phyloP scores from a whole-genome alignment of 2,797 vertebrate genomes.

The Eurystomus glaucurus region DNA sequence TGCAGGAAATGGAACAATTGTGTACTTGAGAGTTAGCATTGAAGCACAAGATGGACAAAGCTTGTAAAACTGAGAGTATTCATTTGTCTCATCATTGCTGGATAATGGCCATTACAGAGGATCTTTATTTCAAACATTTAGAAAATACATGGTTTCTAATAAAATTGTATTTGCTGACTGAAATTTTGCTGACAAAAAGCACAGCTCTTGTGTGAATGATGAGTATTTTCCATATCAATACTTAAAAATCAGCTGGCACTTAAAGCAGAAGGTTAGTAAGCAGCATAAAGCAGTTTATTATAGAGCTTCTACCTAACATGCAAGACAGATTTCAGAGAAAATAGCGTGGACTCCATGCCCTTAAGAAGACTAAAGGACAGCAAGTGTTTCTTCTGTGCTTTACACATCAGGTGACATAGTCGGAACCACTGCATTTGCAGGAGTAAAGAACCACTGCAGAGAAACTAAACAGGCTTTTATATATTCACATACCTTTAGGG shows the following conservation, averaged over 20 bases:
- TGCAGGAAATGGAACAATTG: background rate
- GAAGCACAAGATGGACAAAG: background rate
- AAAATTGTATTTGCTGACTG: background rate
- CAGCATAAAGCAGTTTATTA: background rate
- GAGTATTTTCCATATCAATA: background rate
- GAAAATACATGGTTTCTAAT: rapidly evolving
- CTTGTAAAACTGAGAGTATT: background rate
- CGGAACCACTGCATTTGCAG: background rate
- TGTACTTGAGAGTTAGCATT: background rate
- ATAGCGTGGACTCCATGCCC: background rate
- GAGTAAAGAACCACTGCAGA: background rate
- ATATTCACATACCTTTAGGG: constrained; percentile 10
- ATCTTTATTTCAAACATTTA: background rate
- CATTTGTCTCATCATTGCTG: background rate
- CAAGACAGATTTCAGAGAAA: background rate
- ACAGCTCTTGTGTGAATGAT: background rate
- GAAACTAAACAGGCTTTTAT: background rate
- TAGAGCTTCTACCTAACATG: background rate
- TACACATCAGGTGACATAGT: background rate
- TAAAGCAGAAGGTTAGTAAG: background rate
- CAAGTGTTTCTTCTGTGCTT: background rate
- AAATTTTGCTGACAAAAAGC: background rate
- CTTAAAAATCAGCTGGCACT: rapidly evolving
- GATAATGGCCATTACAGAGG: background rate
- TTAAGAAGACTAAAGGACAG: background rate